Evolutionary conservation across 2,113 vertebrate genomes (phyloP), one percentile per base, ranked within the genome.

Genomic region (Gopherus flavomarginatus): DNA sequence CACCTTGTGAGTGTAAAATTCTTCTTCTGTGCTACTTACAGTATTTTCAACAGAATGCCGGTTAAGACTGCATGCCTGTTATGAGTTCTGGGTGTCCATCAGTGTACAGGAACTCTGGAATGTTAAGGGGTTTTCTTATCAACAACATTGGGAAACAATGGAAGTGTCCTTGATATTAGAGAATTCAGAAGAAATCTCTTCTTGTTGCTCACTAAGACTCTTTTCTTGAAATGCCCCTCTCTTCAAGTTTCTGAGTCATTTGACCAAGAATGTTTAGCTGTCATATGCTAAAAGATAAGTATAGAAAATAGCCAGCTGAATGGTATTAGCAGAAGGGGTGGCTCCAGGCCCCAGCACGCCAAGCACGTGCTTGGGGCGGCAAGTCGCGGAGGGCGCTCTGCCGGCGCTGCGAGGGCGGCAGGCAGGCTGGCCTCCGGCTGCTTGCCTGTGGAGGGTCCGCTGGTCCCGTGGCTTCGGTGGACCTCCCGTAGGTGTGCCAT

Each of bases 11-110:
- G 11, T 83, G 91, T 86, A 59, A 84, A 22, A 90, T 94, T 93
- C 69, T 11, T 77, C 6, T 87, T 91, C 88, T 53, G 35, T 57
- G 3, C 19, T 65, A 8, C n/a, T 85, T 87, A 22, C 3, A 44
- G 8, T 72, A 13, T 91, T 95, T 96, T 95, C 79, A 94, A 16
- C 27, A 91, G 56, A 27, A 53, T 29, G 93, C 89, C 75, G 49
- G 1, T 2, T 91, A 57, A 86, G 31, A 62, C 4, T 81, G 42
- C 0, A 0, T 5, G 59, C 6, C 21, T 57, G 86, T 78, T 78
- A 21, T 77, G 75, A 44, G 42, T 78, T 27, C 75, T 78, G 42
- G 24, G 13, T 78, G 42, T 3, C 42, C 42, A 26, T 78, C 75
- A 19, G 4, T 13, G 52, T 5, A 5, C 50, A 92, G 85, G 6